Evolutionary conservation across 2,888 invertebrate genomes (phyloP).

Genomic region (Brachyptera risi): DNA sequence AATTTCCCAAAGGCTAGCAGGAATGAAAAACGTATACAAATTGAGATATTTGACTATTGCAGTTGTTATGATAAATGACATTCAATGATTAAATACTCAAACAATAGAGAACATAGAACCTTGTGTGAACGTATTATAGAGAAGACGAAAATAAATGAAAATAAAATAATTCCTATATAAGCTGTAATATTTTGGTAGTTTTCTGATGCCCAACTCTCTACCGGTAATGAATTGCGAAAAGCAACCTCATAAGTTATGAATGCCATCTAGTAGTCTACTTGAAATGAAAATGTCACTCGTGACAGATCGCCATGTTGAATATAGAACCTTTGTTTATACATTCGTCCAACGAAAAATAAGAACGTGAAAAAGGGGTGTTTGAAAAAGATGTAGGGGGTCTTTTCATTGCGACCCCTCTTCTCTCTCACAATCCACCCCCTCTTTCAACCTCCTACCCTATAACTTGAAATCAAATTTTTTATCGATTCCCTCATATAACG

Average conservation of each 20-base stretch:
- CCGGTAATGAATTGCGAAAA: neutral
- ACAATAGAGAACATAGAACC: too few relatives aligned
- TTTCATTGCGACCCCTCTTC: neutral
- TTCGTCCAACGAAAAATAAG: conserved; percentile 31
- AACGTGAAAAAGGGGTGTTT: conserved; percentile 22
- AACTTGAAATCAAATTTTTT: conserved; percentile 18
- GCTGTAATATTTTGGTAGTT: too few relatives aligned
- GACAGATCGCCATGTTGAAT: neutral
- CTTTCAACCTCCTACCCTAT: conserved; percentile 10
- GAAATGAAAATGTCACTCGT: neutral
- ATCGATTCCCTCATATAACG: conserved; percentile 13
- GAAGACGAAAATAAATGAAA: too few relatives aligned
- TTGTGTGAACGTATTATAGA: too few relatives aligned
- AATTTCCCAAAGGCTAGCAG: too few relatives aligned
- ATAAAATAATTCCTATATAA: too few relatives aligned
- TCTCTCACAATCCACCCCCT: conserved; percentile 8
- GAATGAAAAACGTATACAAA: too few relatives aligned
- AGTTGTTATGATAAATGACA: too few relatives aligned
- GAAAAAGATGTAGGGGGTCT: neutral
- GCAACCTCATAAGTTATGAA: neutral
- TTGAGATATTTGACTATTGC: too few relatives aligned
- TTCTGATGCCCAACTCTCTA: too few relatives aligned
- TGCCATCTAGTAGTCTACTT: neutral
- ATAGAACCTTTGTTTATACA: conserved; percentile 2
- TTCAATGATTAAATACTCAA: too few relatives aligned